Evolutionary conservation across 2,797 vertebrate genomes (phyloP), one percentile per base, ranked within the genome.

Genomic region (Gallinago stenura): DNA sequence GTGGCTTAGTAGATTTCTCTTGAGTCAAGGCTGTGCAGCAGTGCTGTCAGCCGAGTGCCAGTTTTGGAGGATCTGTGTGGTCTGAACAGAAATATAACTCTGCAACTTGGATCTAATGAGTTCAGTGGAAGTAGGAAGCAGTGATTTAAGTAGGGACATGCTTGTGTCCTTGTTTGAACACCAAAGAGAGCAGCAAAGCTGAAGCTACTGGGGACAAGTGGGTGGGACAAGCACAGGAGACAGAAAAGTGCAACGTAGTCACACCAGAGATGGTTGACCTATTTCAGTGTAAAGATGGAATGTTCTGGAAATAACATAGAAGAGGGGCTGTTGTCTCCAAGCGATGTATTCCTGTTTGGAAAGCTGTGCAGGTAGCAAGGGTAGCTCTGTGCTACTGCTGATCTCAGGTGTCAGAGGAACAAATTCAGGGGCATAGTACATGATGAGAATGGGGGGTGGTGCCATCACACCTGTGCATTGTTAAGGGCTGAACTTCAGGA

Each of bases 381-480:
- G 5, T 19, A 45, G 33, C 8, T 21, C 15, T 6, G 39, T 22
- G 61, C 7, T 10, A 1, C 26, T 5, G 22, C 26, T 39, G 22
- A 2, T 43, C 7, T 10, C 6, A 45, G 16, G 1, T 7, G 10
- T 15, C 6, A 28, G 39, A 53, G 56, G 14, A 61, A 12, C 7
- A 4, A 41, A 10, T 14, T 60, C 20, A n/a, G 54, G 45, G 39
- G 3, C n/a, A 14, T 6, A n/a, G 26, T 33, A 31, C 15, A 33
- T 11, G 2, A 11, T 11, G 51, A 25, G 28, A 37, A 9, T 13
- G 26, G 5, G 26, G 41, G 26, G 6, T 24, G 26, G 4, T 12
- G 56, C 0, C 0, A 12, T 31, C 5, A 1, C 58, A 41, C 6
- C 22, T 33, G 31, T 10, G 5, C 0, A 0, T 19, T 24, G 3